Evolutionary conservation across 2,888 invertebrate species (phyloP).

Genomic region (Megalurothrips usitatus): DNA sequence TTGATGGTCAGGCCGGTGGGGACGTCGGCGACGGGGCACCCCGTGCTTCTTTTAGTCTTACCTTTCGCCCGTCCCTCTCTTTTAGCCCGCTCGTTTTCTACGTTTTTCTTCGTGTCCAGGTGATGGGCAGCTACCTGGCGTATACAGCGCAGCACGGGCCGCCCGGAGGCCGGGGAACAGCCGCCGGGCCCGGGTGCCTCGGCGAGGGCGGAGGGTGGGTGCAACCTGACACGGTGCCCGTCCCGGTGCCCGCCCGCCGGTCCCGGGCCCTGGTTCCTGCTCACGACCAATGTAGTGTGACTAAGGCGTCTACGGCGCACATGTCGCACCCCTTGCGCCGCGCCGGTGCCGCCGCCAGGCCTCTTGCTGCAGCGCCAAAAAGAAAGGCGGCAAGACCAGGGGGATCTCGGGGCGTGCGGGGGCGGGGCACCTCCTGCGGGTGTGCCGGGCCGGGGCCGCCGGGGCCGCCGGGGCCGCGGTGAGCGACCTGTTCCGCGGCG

Average conservation of each 20-base stretch:
- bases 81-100: too few species aligned
- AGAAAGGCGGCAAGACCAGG: not conserved
- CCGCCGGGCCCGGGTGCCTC: not conserved
- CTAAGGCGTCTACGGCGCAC: conserved; percentile 19
- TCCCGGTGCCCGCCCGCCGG: too few species aligned
- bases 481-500: too few species aligned
- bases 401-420: not conserved
- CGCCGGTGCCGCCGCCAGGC: not conserved
- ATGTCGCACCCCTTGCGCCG: not conserved
- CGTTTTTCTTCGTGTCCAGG: too few species aligned
- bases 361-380: too few species aligned
- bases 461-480: too few species aligned
- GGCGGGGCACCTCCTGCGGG: not conserved
- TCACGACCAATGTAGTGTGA: conserved; percentile 1
- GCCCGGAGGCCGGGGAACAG: not conserved
- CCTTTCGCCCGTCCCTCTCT: too few species aligned
- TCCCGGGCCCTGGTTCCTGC: too few species aligned
- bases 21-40: too few species aligned
- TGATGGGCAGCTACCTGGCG: not conserved
- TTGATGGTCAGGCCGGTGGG: too few species aligned
- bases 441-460: too few species aligned
- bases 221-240: conserved; percentile 15
- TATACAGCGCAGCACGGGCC: not conserved
- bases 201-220: not conserved
- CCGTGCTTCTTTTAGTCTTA: too few species aligned